phyloP scores from a whole-genome alignment of 2,888 invertebrate species.

The Brassicogethes aeneus region DNA sequence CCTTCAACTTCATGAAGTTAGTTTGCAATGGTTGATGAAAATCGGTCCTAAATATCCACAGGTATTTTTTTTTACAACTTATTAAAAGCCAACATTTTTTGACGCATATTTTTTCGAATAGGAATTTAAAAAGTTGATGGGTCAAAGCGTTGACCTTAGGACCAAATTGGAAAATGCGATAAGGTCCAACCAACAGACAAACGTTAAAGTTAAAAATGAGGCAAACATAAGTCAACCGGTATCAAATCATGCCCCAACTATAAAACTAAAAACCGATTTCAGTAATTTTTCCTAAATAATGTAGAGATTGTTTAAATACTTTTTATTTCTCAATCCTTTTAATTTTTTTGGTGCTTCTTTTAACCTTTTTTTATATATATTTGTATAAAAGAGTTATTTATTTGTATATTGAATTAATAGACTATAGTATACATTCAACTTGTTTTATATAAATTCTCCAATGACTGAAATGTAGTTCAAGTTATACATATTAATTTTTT shows the following conservation, averaged over 20 bases:
- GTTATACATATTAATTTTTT: too few relatives aligned
- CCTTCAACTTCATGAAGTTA: conserved; percentile 74
- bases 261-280: conserved; percentile 90
- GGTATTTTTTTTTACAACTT: conserved; percentile 37
- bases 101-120: conserved; percentile 29
- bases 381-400: too few relatives aligned
- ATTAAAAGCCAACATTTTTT: neutral
- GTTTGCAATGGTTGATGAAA: conserved; percentile 81
- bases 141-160: conserved; percentile 70
- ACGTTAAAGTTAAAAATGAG: conserved; percentile 44
- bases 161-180: conserved; percentile 79
- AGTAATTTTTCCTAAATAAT: conserved; percentile 84
- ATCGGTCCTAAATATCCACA: conserved; percentile 90
- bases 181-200: conserved; percentile 58
- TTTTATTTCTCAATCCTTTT: too few relatives aligned
- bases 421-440: too few relatives aligned
- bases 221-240: conserved; percentile 38
- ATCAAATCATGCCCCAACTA: conserved; percentile 55
- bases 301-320: too few relatives aligned
- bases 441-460: too few relatives aligned
- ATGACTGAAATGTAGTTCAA: too few relatives aligned
- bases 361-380: too few relatives aligned
- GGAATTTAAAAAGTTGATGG: conserved; percentile 89
- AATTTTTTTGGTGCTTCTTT: too few relatives aligned
- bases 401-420: too few relatives aligned